Evolutionary conservation across 2,113 vertebrate species (phyloP), one percentile per base, ranked within the genome.

Genomic region (Pelvicachromis taeniatus): DNA sequence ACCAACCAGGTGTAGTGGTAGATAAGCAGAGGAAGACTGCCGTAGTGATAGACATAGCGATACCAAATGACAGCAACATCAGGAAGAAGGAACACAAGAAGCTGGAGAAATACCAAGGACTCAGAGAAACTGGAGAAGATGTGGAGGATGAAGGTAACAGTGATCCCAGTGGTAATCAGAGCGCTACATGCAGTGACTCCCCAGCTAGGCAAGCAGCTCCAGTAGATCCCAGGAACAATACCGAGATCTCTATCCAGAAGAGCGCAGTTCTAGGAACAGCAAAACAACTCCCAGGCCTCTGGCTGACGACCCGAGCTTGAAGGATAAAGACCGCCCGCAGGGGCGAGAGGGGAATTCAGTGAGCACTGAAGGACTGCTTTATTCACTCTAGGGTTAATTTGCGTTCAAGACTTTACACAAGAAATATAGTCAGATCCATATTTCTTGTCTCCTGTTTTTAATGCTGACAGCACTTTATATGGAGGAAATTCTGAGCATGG

Each of bases 381-480:
- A 19, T 48, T 83, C 77, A 16, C 33, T 42, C 33, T 54, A 14
- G 80, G 13, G 56, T 70, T 13, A 38, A 31, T 61, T 26, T 10
- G 11, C 14, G 38, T 11, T 86, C 38, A 81, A 50, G 59, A 80
- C 33, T 85, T 88, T 55, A 89, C 70, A 75, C 3, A 5, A 45
- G 59, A 75, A 80, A 86, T 91, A 16, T 85, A 91, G 81, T 83
- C 35, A 61, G 26, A 80, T 83, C 80, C 38, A 63, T 38, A 63
- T 52, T n/a, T 12, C 42, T 42, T 58, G 6, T 63, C 35, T 31
- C 48, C 19, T 40, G 29, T 61, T 65, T 68, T 16, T 38, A 35
- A 17, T 63, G 78, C 87, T 87, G 87, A 86, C 88, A 77, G 23
- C 2, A 65, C 63, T 84, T 54, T 55, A 80, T 85, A 78, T 23